A percentile compares a stretch with the other conserved stretches of the same genome.
These are phyloP conservation scores for Plumapathes pennacea DNA, from an alignment of 92 coral and sea anemone species.

Conservation along the genomic window DNA sequence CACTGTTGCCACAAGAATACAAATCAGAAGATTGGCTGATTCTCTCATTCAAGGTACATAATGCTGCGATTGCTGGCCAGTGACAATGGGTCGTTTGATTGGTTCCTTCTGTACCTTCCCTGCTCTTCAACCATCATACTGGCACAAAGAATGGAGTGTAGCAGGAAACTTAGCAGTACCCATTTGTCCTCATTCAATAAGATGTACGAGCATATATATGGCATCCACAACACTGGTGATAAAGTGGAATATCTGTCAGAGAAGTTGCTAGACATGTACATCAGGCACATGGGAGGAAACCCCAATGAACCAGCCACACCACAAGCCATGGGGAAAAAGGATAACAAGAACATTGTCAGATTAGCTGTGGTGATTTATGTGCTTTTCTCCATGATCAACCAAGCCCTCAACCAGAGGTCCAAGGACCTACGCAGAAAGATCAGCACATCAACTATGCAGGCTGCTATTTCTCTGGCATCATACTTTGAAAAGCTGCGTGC, in stretches of 20 bases:
- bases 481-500: no score
- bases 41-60: slow-evolving; percentile 1
- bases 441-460: no score
- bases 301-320: no score
- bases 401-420: no score
- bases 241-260: slow-evolving; percentile 4
- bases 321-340: no score
- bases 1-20: no score
- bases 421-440: no score
- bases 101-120: slow-evolving; percentile 15
- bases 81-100: slow-evolving; percentile 7
- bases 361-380: no score
- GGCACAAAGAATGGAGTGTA: slow-evolving; percentile 2
- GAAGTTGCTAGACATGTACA: slow-evolving; percentile 10
- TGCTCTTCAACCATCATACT: neutral
- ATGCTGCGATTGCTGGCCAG: slow-evolving; percentile 12
- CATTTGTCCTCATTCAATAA: slow-evolving; percentile 2
- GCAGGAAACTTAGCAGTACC: neutral
- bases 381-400: no score
- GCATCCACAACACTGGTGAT: slow-evolving; percentile 1
- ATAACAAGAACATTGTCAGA: no score
- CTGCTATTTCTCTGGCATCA: no score
- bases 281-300: slow-evolving; percentile 8
- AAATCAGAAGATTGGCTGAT: no score
- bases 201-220: slow-evolving; percentile 4